phyloP scores from a whole-genome alignment of 2,888 invertebrate genomes.

The Diarsia mendica region DNA sequence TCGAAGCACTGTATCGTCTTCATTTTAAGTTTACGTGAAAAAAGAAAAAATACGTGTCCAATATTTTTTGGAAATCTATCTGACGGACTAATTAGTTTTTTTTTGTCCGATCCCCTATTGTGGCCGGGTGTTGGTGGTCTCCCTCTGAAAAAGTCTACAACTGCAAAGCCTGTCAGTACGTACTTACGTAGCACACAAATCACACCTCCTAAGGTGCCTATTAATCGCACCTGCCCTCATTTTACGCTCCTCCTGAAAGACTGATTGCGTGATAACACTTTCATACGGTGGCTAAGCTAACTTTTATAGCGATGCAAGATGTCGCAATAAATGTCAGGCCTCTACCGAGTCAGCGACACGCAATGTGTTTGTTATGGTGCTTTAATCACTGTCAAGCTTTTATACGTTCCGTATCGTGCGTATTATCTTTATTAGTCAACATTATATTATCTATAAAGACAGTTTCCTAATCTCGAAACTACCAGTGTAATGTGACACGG shows the following conservation, averaged over 20 bases:
- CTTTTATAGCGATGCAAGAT: slow-evolving; percentile 40
- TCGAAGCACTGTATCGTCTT: too few species aligned
- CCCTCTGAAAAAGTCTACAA: neutral
- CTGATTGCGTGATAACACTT: slow-evolving; percentile 40
- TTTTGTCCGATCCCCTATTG: too few species aligned
- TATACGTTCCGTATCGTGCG: slow-evolving; percentile 54
- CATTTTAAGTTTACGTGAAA: too few species aligned
- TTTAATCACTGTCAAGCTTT: slow-evolving; percentile 62
- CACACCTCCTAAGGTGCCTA: neutral
- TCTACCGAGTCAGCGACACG: slow-evolving; percentile 49
- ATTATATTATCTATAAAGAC: slow-evolving; percentile 58
- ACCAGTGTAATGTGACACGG: slow-evolving; percentile 63
- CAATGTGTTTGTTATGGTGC: slow-evolving; percentile 56
- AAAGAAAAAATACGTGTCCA: too few species aligned
- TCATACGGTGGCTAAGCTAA: slow-evolving; percentile 27
- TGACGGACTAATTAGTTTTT: too few species aligned
- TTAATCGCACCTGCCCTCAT: slow-evolving; percentile 17
- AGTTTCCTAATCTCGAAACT: slow-evolving; percentile 61
- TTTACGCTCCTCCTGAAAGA: slow-evolving; percentile 12
- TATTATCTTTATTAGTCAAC: slow-evolving; percentile 66
- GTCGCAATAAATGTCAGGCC: slow-evolving; percentile 52
- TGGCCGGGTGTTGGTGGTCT: neutral
- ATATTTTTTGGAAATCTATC: too few species aligned
- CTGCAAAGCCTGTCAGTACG: neutral
- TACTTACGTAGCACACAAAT: neutral